phyloP scores from a whole-genome alignment of 1,140 invertebrate species.

The Euglossa dilemma region DNA sequence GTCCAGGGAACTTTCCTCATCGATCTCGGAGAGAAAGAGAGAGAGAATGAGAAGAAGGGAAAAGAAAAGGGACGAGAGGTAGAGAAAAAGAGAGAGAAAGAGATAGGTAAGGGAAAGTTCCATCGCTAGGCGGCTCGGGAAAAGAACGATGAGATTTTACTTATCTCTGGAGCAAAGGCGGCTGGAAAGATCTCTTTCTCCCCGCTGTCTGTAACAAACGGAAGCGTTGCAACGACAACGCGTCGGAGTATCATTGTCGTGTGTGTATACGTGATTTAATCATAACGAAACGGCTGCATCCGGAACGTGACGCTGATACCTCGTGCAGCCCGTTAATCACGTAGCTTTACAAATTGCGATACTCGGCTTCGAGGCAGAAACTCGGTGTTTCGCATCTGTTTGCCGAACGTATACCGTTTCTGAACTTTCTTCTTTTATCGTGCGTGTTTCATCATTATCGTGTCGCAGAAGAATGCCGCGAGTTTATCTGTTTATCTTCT shows the following conservation, averaged over 20 bases:
- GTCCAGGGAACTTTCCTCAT: constrained; percentile 41
- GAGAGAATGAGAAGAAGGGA: background rate
- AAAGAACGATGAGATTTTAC: constrained; percentile 10
- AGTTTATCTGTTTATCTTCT: too few species aligned
- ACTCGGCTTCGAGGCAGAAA: background rate
- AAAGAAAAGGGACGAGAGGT: too few species aligned
- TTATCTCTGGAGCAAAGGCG: background rate
- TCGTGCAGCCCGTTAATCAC: constrained; percentile 23
- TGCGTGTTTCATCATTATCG: too few species aligned
- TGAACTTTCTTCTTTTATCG: background rate
- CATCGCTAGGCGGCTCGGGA: background rate
- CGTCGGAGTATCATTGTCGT: background rate
- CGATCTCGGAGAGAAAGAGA: constrained; percentile 28
- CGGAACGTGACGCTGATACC: constrained; percentile 13
- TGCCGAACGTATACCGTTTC: background rate
- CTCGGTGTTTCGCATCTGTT: background rate
- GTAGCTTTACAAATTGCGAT: constrained; percentile 13
- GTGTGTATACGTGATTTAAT: constrained; percentile 35
- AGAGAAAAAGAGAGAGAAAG: background rate
- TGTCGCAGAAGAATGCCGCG: too few species aligned
- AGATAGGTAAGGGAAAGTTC: background rate
- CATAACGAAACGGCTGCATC: constrained; percentile 7
- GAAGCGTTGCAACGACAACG: background rate
- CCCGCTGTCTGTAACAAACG: background rate
- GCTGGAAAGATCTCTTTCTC: background rate